Base-by-base conservation (phyloP, 23 tunicate species). In the Botrylloides violaceus region DNA sequence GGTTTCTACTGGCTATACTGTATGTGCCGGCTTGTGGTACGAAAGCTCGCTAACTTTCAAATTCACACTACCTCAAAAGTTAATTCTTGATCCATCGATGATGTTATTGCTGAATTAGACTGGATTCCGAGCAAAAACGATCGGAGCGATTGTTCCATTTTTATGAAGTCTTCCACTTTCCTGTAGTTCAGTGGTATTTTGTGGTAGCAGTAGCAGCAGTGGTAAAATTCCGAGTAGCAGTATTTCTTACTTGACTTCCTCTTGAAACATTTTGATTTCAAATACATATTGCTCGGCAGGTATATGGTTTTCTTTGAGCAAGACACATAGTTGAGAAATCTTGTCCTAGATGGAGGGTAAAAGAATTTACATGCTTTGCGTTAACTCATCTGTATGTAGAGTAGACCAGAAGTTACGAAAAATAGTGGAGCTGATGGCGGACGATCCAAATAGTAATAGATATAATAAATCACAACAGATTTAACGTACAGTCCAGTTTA, bases 1-100 rank as follows among this genome's bases (percentile, higher is more conserved):
- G n/a, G n/a, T n/a, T n/a, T n/a, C n/a, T n/a, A n/a, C n/a, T n/a
- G n/a, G n/a, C n/a, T n/a, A n/a, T n/a, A n/a, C n/a, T n/a, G n/a
- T n/a, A n/a, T n/a, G n/a, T n/a, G n/a, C n/a, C n/a, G n/a, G n/a
- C n/a, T n/a, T n/a, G n/a, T n/a, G n/a, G n/a, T n/a, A n/a, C n/a
- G n/a, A n/a, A n/a, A n/a, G n/a, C n/a, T n/a, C n/a, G n/a, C n/a
- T n/a, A n/a, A n/a, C n/a, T n/a, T n/a, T n/a, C n/a, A n/a, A n/a
- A n/a, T n/a, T n/a, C n/a, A n/a, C n/a, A n/a, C n/a, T 37, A 77
- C 81, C 81, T 77, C 81, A 77, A 77, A 77, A 25, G 81, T 65
- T n/a, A 23, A n/a, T n/a, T n/a, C n/a, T n/a, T n/a, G n/a, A 49
- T 39, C 31, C 18, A 5, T 65, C 38, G 21, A n/a, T n/a, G 79